Base-by-base conservation (phyloP, 2,113 vertebrate species). In the Condylura cristata region DNA sequence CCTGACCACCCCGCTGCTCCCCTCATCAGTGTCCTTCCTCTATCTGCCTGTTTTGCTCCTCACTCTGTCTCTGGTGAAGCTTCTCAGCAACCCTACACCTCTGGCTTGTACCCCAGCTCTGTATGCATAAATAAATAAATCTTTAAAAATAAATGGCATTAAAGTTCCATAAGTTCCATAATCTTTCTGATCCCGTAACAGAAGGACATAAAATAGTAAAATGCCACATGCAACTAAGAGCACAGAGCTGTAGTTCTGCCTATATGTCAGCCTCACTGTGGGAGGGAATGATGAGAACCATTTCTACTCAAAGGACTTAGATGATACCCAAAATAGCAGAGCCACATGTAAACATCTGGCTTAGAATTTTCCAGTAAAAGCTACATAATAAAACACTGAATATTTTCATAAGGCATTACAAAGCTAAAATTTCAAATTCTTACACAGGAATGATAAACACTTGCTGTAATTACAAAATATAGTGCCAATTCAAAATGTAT, bases 371-470 rank as follows among this genome's bases (percentile, higher is more conserved):
- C 14, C 30, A 78, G 8, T 28, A 84, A 83, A n/a, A 66, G 72
- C 46, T 72, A 68, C 14, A 26, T n/a, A 70, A 63, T 44, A 85
- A 66, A 53, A 37, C 48, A 88, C 1, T 63, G 12, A 20, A 44
- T 85, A 53, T 44, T 86, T 71, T 41, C 65, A 66, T 68, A 85
- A 84, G 61, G 37, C 75, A 88, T 61, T 65, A 80, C 24, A 92
- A 80, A 90, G 30, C 6, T 32, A 65, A 91, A 81, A 26, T n/a
- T 37, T 68, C 71, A 60, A 53, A 78, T 74, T 68, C 32, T 83
- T 44, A 79, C 60, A 56, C 48, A 70, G 81, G 68, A 72, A 94
- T 76, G 14, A 39, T 44, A 90, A 66, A 6, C 2, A 26, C 22
- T 61, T 34, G 6, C 1, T 90, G 18, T 44, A 92, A 72, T 46